Evolutionary conservation across 2,797 vertebrate species (phyloP), one percentile per base, ranked within the genome.

Genomic region (Momotus momota): DNA sequence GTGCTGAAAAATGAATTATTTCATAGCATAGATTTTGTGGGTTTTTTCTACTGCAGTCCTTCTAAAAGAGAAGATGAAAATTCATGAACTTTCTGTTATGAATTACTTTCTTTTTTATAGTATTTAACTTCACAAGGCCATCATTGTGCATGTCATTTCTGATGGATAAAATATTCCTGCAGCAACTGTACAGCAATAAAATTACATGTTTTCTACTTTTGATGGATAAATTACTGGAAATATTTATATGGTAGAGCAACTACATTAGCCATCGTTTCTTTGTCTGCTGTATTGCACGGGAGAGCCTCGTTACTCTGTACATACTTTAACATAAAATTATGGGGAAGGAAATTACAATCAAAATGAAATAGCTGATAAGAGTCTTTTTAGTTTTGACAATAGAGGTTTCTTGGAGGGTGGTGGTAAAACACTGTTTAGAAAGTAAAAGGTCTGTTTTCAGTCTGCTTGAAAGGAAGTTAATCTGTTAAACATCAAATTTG

Each of bases 11-110:
- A 49, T 33, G 7, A 75, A 79, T 75, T 72, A 79, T 79, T 81
- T 80, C 43, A 35, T 46, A 58, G n/a, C 15, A 70, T 5, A 55
- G 45, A 54, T 48, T 91, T 86, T 14, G 19, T 33, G 26, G 18
- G 3, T 38, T 4, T 21, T 77, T 82, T 90, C 48, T 82, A 21
- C 7, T 79, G 20, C 20, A 41, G 29, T 40, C n/a, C 69, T 90
- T 86, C 79, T 66, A 66, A 88, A 96, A 66, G 35, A 48, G 57
- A 93, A 90, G 75, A 93, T 81, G 33, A 84, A 93, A 95, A 83
- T 57, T 38, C 23, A 72, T 70, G 6, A 83, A 86, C 57, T 57
- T 90, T 90, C 27, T 90, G 11, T 23, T 54, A 35, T 54, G 20
- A 83, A 75, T 91, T 93, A 73, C 82, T 96, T 89, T 71, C 31